These are phyloP conservation scores for Itoplectis maculator DNA, from an alignment of 2,888 invertebrate species.

Conservation along the genomic window DNA sequence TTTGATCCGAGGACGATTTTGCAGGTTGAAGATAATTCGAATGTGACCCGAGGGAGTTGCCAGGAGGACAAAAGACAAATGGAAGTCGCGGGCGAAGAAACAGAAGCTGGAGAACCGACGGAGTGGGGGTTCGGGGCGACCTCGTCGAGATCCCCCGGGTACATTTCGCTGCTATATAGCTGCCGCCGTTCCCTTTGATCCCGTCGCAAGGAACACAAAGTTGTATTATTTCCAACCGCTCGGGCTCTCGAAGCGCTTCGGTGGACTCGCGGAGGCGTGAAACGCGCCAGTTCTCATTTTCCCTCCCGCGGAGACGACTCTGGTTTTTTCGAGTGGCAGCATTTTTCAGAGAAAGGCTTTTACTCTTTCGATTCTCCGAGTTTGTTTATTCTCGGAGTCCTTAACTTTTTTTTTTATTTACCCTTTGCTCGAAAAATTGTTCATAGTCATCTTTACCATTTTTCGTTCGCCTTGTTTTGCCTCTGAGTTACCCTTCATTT, in stretches of 20 bases:
- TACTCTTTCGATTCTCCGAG: neutral
- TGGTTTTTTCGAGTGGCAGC: too few species aligned
- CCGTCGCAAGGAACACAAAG: constrained; percentile 80
- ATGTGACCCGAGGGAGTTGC: constrained; percentile 25
- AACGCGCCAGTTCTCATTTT: constrained; percentile 75
- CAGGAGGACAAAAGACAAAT: constrained; percentile 44
- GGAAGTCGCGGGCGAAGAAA: constrained; percentile 31
- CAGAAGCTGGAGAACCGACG: constrained; percentile 47
- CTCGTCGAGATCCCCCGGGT: constrained; percentile 58
- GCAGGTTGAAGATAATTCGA: constrained; percentile 6
- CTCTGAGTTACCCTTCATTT: too few species aligned
- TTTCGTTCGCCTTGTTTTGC: too few species aligned
- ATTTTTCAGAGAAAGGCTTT: constrained; percentile 25
- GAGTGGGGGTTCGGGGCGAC: constrained; percentile 13
- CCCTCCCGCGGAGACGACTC: constrained; percentile 53
- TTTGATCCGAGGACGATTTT: too few species aligned
- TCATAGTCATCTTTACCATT: too few species aligned
- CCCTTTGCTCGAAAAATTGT: neutral
- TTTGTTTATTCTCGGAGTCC: constrained; percentile 5
- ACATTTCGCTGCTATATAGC: constrained; percentile 28
- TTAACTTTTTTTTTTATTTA: neutral
- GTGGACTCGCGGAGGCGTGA: constrained; percentile 80
- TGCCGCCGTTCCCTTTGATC: constrained; percentile 79
- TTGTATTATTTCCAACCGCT: constrained; percentile 82
- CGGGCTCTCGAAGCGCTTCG: constrained; percentile 80